These are phyloP conservation scores for Drosophila rellima DNA, from an alignment of 2,888 invertebrate species.

Conservation along the genomic window DNA sequence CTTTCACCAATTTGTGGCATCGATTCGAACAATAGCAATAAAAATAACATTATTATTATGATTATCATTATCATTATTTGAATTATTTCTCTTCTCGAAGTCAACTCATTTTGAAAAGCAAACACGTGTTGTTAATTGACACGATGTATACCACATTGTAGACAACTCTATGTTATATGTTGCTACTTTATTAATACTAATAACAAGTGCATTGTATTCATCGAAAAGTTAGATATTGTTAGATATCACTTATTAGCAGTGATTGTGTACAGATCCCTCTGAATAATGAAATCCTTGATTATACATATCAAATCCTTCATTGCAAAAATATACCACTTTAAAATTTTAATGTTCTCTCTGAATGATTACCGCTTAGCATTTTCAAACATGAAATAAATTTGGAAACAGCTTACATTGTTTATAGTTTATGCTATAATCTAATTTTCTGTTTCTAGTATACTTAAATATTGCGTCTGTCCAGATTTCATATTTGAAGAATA, in stretches of 20 bases:
- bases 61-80: conserved; percentile 30
- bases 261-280: background rate
- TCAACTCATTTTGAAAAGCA: conserved; percentile 6
- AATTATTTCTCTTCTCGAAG: conserved; percentile 29
- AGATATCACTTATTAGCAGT: background rate
- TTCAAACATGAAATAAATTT: no score
- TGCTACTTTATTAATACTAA: background rate
- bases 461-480: no score
- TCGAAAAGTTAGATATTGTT: background rate
- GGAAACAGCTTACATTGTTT: no score
- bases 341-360: no score
- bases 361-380: no score
- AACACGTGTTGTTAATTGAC: conserved; percentile 41
- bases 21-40: conserved; percentile 58
- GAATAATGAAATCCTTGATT: background rate
- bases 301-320: background rate
- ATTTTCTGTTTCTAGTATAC: no score
- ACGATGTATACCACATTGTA: background rate
- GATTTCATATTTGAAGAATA: no score
- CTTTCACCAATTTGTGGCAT: conserved; percentile 71
- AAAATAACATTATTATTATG: conserved; percentile 30
- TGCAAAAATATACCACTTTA: no score
- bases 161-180: background rate
- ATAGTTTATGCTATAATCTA: no score
- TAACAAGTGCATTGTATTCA: background rate